phyloP scores from a whole-genome alignment of 1,140 invertebrate species.

The Temnothorax longispinosus region DNA sequence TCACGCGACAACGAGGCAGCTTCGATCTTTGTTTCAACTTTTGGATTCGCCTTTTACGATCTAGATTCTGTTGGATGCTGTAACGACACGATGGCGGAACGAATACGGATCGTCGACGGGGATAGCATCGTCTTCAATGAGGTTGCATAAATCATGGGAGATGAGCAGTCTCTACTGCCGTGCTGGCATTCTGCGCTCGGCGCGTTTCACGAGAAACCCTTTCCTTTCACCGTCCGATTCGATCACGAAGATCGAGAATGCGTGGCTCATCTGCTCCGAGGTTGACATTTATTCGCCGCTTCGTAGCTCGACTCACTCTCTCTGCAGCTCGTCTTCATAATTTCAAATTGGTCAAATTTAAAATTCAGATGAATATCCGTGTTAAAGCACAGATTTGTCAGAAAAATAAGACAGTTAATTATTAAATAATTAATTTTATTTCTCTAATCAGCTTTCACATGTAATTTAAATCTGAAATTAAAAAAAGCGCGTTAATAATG shows the following conservation, averaged over 20 bases:
- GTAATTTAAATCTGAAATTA: background rate
- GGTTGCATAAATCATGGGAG: slow-evolving; percentile 73
- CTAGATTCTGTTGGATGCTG: slow-evolving; percentile 30
- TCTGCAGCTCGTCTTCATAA: slow-evolving; percentile 16
- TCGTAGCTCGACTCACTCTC: slow-evolving; percentile 19
- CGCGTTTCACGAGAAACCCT: slow-evolving; percentile 65
- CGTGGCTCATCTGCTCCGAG: slow-evolving; percentile 32
- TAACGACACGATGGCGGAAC: slow-evolving; percentile 45
- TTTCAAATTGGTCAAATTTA: background rate
- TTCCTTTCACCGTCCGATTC: slow-evolving; percentile 75
- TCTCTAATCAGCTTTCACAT: background rate
- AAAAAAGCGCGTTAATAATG: background rate
- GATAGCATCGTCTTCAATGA: slow-evolving; percentile 70
- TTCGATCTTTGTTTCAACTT: slow-evolving; percentile 16
- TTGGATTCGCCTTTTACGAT: slow-evolving; percentile 47
- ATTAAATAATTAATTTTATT: background rate
- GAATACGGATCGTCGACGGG: slow-evolving; percentile 47
- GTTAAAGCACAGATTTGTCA: background rate
- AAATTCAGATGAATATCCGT: background rate
- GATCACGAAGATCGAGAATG: slow-evolving; percentile 57
- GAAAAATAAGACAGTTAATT: background rate
- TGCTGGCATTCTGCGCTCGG: slow-evolving; percentile 66
- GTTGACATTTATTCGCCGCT: slow-evolving; percentile 72
- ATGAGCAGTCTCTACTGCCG: slow-evolving; percentile 59
- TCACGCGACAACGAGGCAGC: background rate